A percentile compares a stretch with the other conserved stretches of the same genome.
Evolutionary conservation across 2,797 vertebrate genomes (phyloP).

Genomic region (Eutrigla gurnardus): DNA sequence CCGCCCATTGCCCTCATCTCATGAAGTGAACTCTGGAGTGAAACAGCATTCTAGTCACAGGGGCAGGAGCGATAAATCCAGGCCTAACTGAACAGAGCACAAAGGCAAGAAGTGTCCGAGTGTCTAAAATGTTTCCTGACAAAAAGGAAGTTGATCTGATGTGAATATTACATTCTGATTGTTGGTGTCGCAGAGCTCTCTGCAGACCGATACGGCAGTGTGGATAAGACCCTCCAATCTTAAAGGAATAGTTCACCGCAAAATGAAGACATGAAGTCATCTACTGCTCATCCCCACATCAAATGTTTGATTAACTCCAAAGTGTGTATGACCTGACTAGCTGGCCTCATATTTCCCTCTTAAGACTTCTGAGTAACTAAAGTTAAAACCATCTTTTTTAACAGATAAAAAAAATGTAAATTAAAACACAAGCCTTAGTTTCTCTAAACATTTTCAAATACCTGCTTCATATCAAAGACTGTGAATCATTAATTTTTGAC

Average conservation of each 20-base stretch:
- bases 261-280: constrained; percentile 14
- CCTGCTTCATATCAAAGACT: not conserved
- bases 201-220: constrained; percentile 1
- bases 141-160: constrained; percentile 25
- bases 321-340: not conserved
- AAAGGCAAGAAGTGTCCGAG: constrained; percentile 60
- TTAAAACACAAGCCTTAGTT: not conserved
- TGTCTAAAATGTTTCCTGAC: constrained; percentile 37
- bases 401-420: not conserved
- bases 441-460: not conserved
- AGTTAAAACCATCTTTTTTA: not conserved
- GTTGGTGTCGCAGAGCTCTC: constrained; percentile 13
- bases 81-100: constrained; percentile 42
- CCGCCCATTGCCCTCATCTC: not conserved
- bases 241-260: constrained; percentile 59
- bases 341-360: not conserved
- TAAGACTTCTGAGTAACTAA: not conserved
- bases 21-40: constrained; percentile 3
- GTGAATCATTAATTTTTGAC: not conserved
- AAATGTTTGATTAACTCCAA: not conserved
- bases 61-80: constrained; percentile 16
- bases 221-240: not conserved
- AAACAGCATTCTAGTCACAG: constrained; percentile 9
- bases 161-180: constrained; percentile 69
- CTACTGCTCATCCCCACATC: not conserved